Evolutionary conservation across 2,113 vertebrate genomes (phyloP), one percentile per base, ranked within the genome.

Genomic region (Lasiurus cinereus): DNA sequence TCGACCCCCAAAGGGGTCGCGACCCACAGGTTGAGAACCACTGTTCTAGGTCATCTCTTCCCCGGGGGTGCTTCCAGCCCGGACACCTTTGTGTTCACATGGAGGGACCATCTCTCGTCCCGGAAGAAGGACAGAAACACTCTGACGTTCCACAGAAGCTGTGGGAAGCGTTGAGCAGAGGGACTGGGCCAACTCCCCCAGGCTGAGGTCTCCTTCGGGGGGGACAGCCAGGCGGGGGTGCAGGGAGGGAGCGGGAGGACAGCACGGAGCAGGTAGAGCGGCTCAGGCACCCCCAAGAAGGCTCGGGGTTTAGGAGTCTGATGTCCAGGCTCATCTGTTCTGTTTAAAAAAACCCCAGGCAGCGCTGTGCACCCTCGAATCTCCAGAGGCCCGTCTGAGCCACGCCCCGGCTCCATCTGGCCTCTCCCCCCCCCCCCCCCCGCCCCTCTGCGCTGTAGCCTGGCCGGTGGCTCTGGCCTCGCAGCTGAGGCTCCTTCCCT

Each of bases 31-130:
- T 39, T 39, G 39, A 39, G 39, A 39, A 39, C 39, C 39, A 5
- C 39, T 39, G 39, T 39, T 39, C 39, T 39, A 39, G 39, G 39
- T 39, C 69, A 91, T 89, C 74, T 95, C 90, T 83, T 89, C 84
- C 21, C 91, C 5, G 39, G 39, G 39, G 97, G 91, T 85, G 86
- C 97, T 62, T 92, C 3, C 84, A 90, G 95, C 48, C 91, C 93
- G n/a, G 97, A 98, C 64, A 97, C 91, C 48, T 97, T 96, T 93
- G 97, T 89, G n/a, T 97, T 97, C 94, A 97, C 83, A 9, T 43
- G 73, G 54, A 97, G 84, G 72, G 96, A 97, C 80, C 97, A 97
- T 46, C 95, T 83, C 78, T 94, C 39, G 84, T 39, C 96, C 97
- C 97, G 82, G 43, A 56, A 84, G 74, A 91, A 91, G 59, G 31